phyloP scores from a whole-genome alignment of 2,797 vertebrate species.

The Helostoma temminkii region DNA sequence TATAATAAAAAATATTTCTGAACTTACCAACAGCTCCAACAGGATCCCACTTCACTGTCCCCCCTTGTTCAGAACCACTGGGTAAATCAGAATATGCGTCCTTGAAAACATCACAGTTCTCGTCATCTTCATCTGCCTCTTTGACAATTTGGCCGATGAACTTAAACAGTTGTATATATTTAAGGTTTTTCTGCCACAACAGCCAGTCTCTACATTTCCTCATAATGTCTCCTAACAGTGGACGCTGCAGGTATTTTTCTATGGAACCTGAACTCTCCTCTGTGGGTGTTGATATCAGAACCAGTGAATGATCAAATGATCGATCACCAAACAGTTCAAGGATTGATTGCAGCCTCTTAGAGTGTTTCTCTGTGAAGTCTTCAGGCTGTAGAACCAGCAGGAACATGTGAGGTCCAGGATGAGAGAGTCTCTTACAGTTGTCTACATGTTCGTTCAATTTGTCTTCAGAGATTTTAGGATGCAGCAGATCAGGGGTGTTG shows the following conservation, averaged over 20 bases:
- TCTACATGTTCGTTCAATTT: too few relatives aligned
- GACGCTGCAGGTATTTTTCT: background rate
- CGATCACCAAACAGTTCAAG: slow-evolving; percentile 14
- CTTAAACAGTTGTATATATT: background rate
- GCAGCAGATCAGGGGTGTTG: slow-evolving; percentile 35
- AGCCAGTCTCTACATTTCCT: background rate
- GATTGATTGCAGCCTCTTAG: slow-evolving; percentile 6
- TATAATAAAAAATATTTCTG: too few relatives aligned
- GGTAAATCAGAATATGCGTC: too few relatives aligned
- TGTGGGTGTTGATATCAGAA: slow-evolving; percentile 2
- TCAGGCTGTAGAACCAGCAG: slow-evolving; percentile 30
- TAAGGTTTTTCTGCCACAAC: background rate
- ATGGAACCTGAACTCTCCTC: background rate
- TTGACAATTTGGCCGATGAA: background rate
- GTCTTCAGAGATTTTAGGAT: too few relatives aligned
- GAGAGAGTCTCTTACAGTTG: too few relatives aligned
- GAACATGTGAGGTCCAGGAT: too few relatives aligned
- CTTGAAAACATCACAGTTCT: background rate
- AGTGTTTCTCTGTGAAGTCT: slow-evolving; percentile 31
- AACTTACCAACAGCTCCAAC: too few relatives aligned
- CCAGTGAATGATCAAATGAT: slow-evolving; percentile 31
- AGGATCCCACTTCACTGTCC: too few relatives aligned
- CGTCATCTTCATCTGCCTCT: background rate
- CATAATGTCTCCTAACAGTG: background rate
- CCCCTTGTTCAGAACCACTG: too few relatives aligned